Evolutionary conservation across 1,140 invertebrate genomes (phyloP).

Genomic region (Pseudobourletiella spinata): DNA sequence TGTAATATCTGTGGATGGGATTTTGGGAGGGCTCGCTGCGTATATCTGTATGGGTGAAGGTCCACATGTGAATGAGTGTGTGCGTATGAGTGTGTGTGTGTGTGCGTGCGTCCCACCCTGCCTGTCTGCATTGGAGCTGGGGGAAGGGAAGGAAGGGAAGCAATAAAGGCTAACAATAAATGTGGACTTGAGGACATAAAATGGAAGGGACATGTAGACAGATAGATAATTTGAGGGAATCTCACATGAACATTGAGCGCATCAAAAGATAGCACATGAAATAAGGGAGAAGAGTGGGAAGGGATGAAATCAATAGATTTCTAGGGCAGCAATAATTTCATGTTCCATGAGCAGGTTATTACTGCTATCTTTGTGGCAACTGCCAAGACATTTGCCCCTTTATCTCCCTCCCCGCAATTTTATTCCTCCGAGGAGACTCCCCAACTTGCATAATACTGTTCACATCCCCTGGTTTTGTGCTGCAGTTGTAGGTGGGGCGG

Average conservation of each 20-base stretch:
- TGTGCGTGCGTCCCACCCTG: too few relatives aligned
- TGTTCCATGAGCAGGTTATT: constrained; percentile 11
- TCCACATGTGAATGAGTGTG: too few relatives aligned
- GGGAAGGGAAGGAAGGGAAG: neutral
- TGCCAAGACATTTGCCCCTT: constrained; percentile 10
- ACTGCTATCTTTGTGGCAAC: neutral
- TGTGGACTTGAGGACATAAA: constrained; percentile 4
- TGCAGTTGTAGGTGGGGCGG: too few relatives aligned
- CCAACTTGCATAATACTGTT: too few relatives aligned
- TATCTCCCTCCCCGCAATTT: neutral
- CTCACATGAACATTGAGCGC: constrained; percentile 1
- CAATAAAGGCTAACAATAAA: constrained; percentile 9
- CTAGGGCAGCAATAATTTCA: constrained; percentile 5
- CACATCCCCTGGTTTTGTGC: too few relatives aligned
- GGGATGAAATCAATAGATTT: constrained; percentile 10
- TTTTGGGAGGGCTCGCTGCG: too few relatives aligned
- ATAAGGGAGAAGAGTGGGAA: neutral
- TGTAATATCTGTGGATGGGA: too few relatives aligned
- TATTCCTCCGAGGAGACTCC: too few relatives aligned
- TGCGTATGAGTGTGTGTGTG: too few relatives aligned
- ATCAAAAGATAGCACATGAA: constrained; percentile 5
- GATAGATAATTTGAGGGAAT: constrained; percentile 11
- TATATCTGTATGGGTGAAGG: too few relatives aligned
- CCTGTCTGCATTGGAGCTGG: too few relatives aligned
- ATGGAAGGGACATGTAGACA: constrained; percentile 6